A percentile compares a stretch with the other conserved stretches of the same genome.
Evolutionary conservation across 1,140 invertebrate species (phyloP).

Genomic region (Cydia strobilella): DNA sequence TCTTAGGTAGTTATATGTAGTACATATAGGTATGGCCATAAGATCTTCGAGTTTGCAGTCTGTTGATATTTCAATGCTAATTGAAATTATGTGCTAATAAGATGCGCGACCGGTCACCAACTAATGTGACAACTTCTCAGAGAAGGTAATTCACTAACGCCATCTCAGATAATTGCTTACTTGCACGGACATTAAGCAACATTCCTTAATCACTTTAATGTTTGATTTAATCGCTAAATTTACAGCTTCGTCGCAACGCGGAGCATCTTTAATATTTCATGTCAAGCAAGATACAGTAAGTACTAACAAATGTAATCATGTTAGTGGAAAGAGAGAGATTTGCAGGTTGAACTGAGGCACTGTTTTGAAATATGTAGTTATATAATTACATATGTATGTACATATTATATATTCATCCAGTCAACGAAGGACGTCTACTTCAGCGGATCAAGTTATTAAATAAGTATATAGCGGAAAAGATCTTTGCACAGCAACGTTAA

Average conservation of each 20-base stretch:
- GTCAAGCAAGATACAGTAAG: not conserved
- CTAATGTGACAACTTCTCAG: slow-evolving; percentile 14
- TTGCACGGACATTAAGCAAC: slow-evolving; percentile 10
- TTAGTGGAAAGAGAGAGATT: not conserved
- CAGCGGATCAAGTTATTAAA: too few relatives aligned
- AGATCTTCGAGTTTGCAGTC: too few relatives aligned
- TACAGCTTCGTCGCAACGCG: not conserved
- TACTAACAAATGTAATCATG: not conserved
- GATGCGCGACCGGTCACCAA: not conserved
- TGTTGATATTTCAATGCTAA: too few relatives aligned
- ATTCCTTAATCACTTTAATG: slow-evolving; percentile 28
- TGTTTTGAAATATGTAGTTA: not conserved
- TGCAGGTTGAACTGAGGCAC: not conserved
- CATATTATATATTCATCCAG: too few relatives aligned
- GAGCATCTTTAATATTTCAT: slow-evolving; percentile 5
- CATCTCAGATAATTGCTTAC: slow-evolving; percentile 19
- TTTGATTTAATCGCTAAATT: slow-evolving; percentile 17
- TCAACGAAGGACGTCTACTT: too few relatives aligned
- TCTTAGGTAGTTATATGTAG: too few relatives aligned
- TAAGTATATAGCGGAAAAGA: too few relatives aligned
- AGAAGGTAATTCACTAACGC: not conserved
- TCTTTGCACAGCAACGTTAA: too few relatives aligned
- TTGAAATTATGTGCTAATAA: not conserved
- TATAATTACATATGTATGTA: not conserved
- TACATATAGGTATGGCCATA: too few relatives aligned